Evolutionary conservation across 1,140 invertebrate genomes (phyloP), one percentile per base, ranked within the genome.

Genomic region (Drosophila repleta): DNA sequence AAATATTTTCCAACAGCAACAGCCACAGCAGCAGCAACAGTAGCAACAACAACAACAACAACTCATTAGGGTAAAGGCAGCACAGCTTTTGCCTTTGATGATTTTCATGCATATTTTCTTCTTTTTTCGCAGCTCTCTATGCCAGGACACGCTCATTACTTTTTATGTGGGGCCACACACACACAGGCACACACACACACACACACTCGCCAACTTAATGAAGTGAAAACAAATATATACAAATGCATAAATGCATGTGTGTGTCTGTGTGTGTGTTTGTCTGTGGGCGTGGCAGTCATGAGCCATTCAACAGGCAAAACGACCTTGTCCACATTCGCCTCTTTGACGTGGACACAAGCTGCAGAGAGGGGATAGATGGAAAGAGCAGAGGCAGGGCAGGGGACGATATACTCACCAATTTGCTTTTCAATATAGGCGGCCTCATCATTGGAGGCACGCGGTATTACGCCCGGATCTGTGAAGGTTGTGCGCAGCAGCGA

Each of bases 391-490:
- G 18, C 3, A 26, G 46, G 41, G 26, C 17, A 26, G 32, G 45
- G 32, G 61, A 32, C 26, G 48, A 20, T 15, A 11, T 29, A 82
- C 76, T 90, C 93, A 95, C 95, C 95, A 91, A 96, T 96, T 94
- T 96, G 95, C 93, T 95, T 96, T 93, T 99, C 98, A 71, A 97
- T 96, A 91, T 98, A 97, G 73, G 96, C 96, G 70, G 97, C 97
- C 94, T 99, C 98, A 91, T 98, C 97, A 46, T 95, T 94, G 32
- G 96, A 97, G 41, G 98, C 97, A 81, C 95, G 92, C 65, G 98
- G 98, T 84, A 99, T 97, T 71, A 99, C 96, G 66, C 98, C 98
- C 45, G 98, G 98, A 93, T 99, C 98, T 85, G 96, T 97, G 92
- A 98, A 98, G 91, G 96, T 97, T 62, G 98, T 99, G 87, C 97